Base-by-base conservation (phyloP, 92 coral and sea anemone genomes). In the Chrysogorgia sp. region DNA sequence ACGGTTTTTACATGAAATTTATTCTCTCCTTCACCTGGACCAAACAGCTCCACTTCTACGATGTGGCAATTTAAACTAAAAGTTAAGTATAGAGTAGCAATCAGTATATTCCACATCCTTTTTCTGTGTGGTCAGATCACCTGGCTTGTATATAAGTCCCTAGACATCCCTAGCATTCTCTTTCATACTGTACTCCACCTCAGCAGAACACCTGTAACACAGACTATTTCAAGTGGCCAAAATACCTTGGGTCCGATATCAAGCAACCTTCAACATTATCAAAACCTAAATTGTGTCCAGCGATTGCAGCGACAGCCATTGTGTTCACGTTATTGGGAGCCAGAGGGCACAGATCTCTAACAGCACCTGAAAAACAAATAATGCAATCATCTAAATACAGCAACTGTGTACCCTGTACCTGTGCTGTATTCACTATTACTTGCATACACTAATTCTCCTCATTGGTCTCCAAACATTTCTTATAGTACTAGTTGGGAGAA, bases 251-350 rank as follows among this genome's bases (percentile, higher is more conserved):
- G 66, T 91, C 92, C 34, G 96, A 88, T 19, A 91, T 87, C 63
- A 91, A 55, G 30, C 92, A 88, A 60, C 96, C 96, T 56, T 86
- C 89, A 33, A 87, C 89, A 50, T 72, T 67, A 67, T 84, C 90
- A 83, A 91, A 88, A 8, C 96, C 96, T 25, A 91, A 88, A 34
- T 89, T 91, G 37, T 91, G 96, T 5, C 90, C 96, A 40, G 96
- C 96, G 12, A 88, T 40, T 26, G 96, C 90, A 75, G 96, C 96
- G 8, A 88, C 92, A 14, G 96, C 96, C 96, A 91, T 88, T 20
- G 96, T 91, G 69, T 91, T 91, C 1, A 91, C 96, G 74, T 91
- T 91, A 32, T 89, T 89, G 37, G 96, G 96, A 31, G 96, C 96
- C 32, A 91, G 63, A 43, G 96, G 92, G 57, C 96, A 91, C 48